Percentiles rank a stretch among this genome's conserved stretches.
These are phyloP conservation scores for Xiphias gladius DNA, from an alignment of 2,113 vertebrate species.

Conservation along the genomic window DNA sequence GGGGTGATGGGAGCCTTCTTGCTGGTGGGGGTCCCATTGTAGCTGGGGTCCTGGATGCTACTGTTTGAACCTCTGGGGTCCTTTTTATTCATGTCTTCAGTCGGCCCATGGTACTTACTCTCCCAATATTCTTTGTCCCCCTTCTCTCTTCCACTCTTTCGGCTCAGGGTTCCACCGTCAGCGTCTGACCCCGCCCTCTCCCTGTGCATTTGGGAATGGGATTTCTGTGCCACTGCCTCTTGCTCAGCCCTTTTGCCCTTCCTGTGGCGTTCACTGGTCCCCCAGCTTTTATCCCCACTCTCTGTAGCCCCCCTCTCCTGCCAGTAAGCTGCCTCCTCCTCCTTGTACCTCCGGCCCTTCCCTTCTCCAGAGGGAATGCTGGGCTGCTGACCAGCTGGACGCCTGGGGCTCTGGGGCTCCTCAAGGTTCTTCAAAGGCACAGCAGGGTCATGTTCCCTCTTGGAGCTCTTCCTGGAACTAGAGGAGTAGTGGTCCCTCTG, in stretches of 20 bases:
- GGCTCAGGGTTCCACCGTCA: conserved; percentile 47
- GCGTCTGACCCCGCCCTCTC: conserved; percentile 64
- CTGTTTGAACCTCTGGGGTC: conserved; percentile 78
- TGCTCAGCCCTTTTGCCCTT: conserved; percentile 70
- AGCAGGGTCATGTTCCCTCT: conserved; percentile 73
- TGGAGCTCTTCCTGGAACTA: conserved; percentile 84
- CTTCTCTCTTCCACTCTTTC: conserved; percentile 60
- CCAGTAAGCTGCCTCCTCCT: conserved; percentile 69
- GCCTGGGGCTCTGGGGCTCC: conserved; percentile 72
- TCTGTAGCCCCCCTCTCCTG: conserved; percentile 68
- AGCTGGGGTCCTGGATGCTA: conserved; percentile 76
- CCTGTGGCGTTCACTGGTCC: conserved; percentile 64
- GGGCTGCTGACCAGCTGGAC: conserved; percentile 78
- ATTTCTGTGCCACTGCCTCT: conserved; percentile 56
- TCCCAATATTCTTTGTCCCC: conserved; percentile 53
- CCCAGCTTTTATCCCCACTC: conserved; percentile 54
- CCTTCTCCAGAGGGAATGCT: conserved; percentile 48
- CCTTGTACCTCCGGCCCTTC: conserved; percentile 76
- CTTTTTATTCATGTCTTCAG: conserved; percentile 60
- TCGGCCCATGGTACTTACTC: conserved; percentile 18
- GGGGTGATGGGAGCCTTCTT: conserved; percentile 91
- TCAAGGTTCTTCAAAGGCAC: conserved; percentile 52
- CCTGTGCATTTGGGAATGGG: conserved; percentile 55
- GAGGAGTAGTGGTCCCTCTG: conserved; percentile 67
- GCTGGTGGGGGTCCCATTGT: conserved; percentile 74